A percentile compares a stretch with the other conserved stretches of the same genome.
Evolutionary conservation across 1,140 invertebrate species (phyloP).

Genomic region (Drosophila micromelanica): DNA sequence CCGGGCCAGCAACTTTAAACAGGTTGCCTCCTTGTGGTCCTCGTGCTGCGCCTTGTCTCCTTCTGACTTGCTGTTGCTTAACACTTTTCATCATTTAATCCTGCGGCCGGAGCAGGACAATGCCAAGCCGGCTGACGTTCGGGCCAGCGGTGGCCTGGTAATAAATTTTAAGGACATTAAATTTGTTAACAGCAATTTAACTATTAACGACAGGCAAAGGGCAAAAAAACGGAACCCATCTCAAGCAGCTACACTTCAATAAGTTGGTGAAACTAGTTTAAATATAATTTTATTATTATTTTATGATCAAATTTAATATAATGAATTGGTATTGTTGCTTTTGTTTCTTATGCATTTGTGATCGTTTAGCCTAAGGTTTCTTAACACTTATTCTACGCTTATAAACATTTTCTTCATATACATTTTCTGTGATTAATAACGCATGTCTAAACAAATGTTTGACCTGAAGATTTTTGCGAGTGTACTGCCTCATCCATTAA

Average conservation of each 20-base stretch:
- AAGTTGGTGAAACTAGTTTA: not conserved
- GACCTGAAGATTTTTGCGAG: not conserved
- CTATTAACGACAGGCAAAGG: constrained; percentile 55
- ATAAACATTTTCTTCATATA: too few relatives aligned
- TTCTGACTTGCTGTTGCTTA: constrained; percentile 37
- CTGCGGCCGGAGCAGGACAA: constrained; percentile 43
- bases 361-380: too few relatives aligned
- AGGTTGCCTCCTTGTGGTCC: constrained; percentile 26
- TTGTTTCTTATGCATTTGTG: too few relatives aligned
- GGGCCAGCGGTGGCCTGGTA: constrained; percentile 20
- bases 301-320: too few relatives aligned
- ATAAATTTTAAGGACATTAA: constrained; percentile 71
- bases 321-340: too few relatives aligned
- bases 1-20: constrained; percentile 45
- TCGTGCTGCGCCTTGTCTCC: constrained; percentile 10
- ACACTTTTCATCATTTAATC: constrained; percentile 66
- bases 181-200: constrained; percentile 72
- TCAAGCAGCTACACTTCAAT: not conserved
- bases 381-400: too few relatives aligned
- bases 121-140: constrained; percentile 20
- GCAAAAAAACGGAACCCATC: constrained; percentile 1
- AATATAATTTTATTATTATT: not conserved
- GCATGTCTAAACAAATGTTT: not conserved
- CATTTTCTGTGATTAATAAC: too few relatives aligned
- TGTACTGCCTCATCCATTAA: constrained; percentile 56